Percentiles rank a stretch among this genome's conserved stretches.
Evolutionary conservation across 2,797 vertebrate species (phyloP).

Genomic region (Ctenosaura bakeri): DNA sequence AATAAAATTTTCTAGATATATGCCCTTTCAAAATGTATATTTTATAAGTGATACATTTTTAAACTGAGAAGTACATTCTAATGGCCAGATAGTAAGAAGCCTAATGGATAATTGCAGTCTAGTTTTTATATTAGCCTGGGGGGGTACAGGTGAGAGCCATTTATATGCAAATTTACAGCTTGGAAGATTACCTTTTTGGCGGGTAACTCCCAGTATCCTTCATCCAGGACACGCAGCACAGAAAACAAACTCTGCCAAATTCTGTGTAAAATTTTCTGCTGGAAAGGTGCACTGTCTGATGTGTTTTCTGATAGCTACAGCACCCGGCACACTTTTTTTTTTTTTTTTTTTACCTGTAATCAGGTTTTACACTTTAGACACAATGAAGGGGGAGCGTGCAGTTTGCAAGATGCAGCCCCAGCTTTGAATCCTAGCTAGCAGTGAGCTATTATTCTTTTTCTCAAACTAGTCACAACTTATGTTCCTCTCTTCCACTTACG

Average conservation of each 20-base stretch:
- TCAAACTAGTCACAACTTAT: background rate
- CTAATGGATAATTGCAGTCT: background rate
- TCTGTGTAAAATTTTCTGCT: background rate
- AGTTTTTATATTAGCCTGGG: background rate
- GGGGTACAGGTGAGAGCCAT: background rate
- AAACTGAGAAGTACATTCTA: background rate
- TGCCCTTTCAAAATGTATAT: background rate
- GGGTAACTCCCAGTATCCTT: no score
- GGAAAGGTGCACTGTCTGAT: background rate
- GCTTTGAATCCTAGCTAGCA: no score
- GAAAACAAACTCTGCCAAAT: no score
- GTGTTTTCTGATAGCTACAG: background rate
- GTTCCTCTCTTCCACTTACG: background rate
- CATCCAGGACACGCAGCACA: no score
- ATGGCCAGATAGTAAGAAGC: background rate
- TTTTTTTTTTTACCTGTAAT: no score
- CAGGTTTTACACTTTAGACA: background rate
- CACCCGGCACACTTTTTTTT: background rate
- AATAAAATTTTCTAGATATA: background rate
- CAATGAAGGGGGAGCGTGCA: background rate
- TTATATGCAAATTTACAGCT: background rate
- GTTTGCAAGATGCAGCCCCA: background rate
- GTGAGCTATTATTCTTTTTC: background rate
- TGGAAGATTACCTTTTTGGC: no score
- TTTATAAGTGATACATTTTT: background rate